Percentiles rank a stretch among this genome's conserved stretches.
These are phyloP conservation scores for Synchiropus splendidus DNA, from an alignment of 2,113 vertebrate species.

Conservation along the genomic window DNA sequence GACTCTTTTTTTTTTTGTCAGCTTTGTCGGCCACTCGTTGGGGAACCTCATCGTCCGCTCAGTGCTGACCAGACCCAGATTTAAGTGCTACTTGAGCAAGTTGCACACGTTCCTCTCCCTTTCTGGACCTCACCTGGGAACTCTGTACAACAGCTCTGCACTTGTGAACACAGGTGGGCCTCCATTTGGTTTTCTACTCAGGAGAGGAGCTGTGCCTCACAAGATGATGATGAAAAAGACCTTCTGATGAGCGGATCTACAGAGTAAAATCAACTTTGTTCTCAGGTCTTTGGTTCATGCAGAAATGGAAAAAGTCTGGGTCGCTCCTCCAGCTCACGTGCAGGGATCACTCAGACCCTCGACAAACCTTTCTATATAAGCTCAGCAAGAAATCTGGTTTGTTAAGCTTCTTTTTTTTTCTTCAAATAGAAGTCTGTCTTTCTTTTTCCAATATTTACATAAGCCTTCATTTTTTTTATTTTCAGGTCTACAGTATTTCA, in stretches of 20 bases:
- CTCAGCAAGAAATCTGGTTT: constrained; percentile 96
- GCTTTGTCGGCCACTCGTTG: constrained; percentile 96
- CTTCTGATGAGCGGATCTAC: neutral
- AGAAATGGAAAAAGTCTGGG: constrained; percentile 99
- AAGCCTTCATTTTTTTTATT: constrained; percentile 11
- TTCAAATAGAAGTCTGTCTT: neutral
- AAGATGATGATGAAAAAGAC: neutral
- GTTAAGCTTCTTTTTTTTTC: neutral
- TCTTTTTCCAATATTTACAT: neutral
- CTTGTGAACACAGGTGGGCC: constrained; percentile 93
- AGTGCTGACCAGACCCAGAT: constrained; percentile 88
- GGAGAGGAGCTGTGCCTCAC: too few relatives aligned
- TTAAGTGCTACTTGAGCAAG: constrained; percentile 91
- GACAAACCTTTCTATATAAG: constrained; percentile 96
- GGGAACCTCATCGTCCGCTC: constrained; percentile 98
- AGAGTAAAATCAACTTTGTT: constrained; percentile 5
- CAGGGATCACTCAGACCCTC: constrained; percentile 93
- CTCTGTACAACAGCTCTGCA: constrained; percentile 95
- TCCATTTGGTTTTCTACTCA: too few relatives aligned
- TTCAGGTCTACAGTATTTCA: constrained; percentile 92
- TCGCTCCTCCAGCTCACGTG: constrained; percentile 91
- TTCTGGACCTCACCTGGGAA: constrained; percentile 95
- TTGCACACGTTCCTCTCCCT: constrained; percentile 95
- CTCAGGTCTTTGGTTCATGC: constrained; percentile 98
- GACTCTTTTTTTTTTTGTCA: constrained; percentile 39